Percentiles rank a stretch among this genome's conserved stretches.
These are phyloP conservation scores for Cydia strobilella DNA, from an alignment of 1,140 invertebrate genomes.

Conservation along the genomic window DNA sequence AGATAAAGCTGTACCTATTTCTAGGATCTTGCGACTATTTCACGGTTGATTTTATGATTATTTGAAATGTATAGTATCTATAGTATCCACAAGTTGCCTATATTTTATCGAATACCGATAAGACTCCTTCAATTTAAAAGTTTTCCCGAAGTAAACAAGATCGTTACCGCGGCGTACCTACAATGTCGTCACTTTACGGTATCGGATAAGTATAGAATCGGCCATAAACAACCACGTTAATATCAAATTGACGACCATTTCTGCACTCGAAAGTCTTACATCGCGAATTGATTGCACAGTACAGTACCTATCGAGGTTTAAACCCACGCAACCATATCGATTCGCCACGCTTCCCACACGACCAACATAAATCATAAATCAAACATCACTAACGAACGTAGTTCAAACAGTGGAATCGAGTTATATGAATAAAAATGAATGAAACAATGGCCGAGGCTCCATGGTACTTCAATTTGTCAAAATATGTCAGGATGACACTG, in stretches of 20 bases:
- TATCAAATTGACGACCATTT: slow-evolving; percentile 33
- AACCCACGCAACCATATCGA: slow-evolving; percentile 51
- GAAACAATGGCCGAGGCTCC: slow-evolving; percentile 52
- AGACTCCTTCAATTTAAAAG: slow-evolving; percentile 20
- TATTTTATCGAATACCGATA: background rate
- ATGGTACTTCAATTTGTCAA: slow-evolving; percentile 63
- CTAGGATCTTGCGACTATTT: too few relatives aligned
- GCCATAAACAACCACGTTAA: slow-evolving; percentile 17
- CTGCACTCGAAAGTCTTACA: slow-evolving; percentile 48
- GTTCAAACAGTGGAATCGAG: slow-evolving; percentile 65
- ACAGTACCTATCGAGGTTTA: slow-evolving; percentile 42
- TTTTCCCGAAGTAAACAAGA: slow-evolving; percentile 24
- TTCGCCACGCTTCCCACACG: slow-evolving; percentile 58
- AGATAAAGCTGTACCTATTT: too few relatives aligned
- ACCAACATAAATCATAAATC: slow-evolving; percentile 55
- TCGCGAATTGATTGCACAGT: slow-evolving; percentile 45
- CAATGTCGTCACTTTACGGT: slow-evolving; percentile 20
- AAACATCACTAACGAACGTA: slow-evolving; percentile 72
- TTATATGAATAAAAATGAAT: slow-evolving; percentile 65
- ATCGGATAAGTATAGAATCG: slow-evolving; percentile 1
- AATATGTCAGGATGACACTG: slow-evolving; percentile 55
- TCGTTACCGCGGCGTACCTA: background rate
- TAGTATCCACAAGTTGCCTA: background rate
- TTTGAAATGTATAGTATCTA: too few relatives aligned
- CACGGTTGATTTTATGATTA: too few relatives aligned